Conservation (phyloP, 2,888 invertebrate species). For the Empis livida region DNA sequence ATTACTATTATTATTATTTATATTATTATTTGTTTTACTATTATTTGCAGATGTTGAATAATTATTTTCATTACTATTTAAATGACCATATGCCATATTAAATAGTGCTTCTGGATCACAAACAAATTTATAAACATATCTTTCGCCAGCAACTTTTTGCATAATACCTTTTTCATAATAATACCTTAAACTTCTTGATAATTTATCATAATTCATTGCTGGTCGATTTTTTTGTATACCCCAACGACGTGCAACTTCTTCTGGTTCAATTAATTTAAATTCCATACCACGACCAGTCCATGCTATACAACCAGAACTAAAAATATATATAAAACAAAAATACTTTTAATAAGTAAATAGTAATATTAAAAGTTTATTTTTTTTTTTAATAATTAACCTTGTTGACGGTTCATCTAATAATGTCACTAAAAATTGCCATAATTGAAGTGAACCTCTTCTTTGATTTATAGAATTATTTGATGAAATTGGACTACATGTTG, state of each 20-base stretch:
- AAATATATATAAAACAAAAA: not conserved
- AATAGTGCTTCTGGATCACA: constrained; percentile 87
- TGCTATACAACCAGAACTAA: constrained; percentile 68
- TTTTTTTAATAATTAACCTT: constrained; percentile 20
- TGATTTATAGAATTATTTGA: constrained; percentile 36
- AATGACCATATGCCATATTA: constrained; percentile 57
- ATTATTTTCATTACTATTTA: constrained; percentile 14
- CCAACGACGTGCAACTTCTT: constrained; percentile 92
- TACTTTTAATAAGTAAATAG: not conserved
- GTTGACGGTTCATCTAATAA: constrained; percentile 53
- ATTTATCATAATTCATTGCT: constrained; percentile 95
- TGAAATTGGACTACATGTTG: constrained; percentile 23
- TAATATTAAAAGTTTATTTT: not conserved
- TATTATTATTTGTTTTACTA: not conserved
- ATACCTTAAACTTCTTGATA: constrained; percentile 85
- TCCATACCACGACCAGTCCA: constrained; percentile 94
- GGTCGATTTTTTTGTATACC: constrained; percentile 93
- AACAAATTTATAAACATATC: constrained; percentile 94
- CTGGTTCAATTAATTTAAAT: constrained; percentile 91
- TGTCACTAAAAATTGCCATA: constrained; percentile 91
- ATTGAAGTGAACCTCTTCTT: constrained; percentile 73
- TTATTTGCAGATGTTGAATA: constrained; percentile 10
- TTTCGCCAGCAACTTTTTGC: constrained; percentile 93
- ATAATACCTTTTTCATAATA: constrained; percentile 98
- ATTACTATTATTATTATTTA: not conserved